phyloP scores from a whole-genome alignment of 2,888 invertebrate species.

The Diloba caeruleocephala region DNA sequence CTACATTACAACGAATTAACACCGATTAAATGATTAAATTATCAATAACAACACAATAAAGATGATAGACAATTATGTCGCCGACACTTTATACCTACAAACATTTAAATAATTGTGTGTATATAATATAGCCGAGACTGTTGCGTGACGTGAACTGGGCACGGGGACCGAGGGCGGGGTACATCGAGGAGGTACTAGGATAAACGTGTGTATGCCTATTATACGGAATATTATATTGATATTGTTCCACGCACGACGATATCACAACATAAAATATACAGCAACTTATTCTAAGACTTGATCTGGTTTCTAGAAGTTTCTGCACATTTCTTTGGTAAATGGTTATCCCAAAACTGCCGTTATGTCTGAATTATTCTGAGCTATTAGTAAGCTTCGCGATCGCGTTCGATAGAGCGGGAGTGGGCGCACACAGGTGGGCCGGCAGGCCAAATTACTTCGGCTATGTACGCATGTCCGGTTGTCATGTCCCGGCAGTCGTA shows the following conservation, averaged over 20 bases:
- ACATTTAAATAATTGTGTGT: slow-evolving; percentile 50
- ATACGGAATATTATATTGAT: slow-evolving; percentile 51
- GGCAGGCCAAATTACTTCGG: slow-evolving; percentile 1
- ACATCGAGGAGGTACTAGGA: slow-evolving; percentile 43
- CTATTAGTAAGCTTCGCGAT: slow-evolving; percentile 25
- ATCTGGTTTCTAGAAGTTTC: slow-evolving; percentile 33
- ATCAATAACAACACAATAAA: slow-evolving; percentile 44
- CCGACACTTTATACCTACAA: slow-evolving; percentile 51
- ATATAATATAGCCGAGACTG: slow-evolving; percentile 72
- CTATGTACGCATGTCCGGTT: slow-evolving; percentile 19
- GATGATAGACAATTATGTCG: slow-evolving; percentile 37
- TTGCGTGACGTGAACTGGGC: slow-evolving; percentile 62
- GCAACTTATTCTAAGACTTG: slow-evolving; percentile 68
- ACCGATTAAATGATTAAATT: slow-evolving; percentile 56
- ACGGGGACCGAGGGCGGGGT: slow-evolving; percentile 44
- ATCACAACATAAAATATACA: slow-evolving; percentile 66
- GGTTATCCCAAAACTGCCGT: slow-evolving; percentile 41
- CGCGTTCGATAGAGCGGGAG: slow-evolving; percentile 5
- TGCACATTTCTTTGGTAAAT: slow-evolving; percentile 48
- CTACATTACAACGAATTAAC: slow-evolving; percentile 54
- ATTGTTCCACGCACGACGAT: slow-evolving; percentile 63
- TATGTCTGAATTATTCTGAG: slow-evolving; percentile 34
- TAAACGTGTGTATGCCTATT: slow-evolving; percentile 42
- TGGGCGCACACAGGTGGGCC: slow-evolving; percentile 13
- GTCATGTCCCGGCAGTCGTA: slow-evolving; percentile 33